Evolutionary conservation across 2,888 invertebrate species (phyloP), one percentile per base, ranked within the genome.

Genomic region (Scrobipalpa atriplicella): DNA sequence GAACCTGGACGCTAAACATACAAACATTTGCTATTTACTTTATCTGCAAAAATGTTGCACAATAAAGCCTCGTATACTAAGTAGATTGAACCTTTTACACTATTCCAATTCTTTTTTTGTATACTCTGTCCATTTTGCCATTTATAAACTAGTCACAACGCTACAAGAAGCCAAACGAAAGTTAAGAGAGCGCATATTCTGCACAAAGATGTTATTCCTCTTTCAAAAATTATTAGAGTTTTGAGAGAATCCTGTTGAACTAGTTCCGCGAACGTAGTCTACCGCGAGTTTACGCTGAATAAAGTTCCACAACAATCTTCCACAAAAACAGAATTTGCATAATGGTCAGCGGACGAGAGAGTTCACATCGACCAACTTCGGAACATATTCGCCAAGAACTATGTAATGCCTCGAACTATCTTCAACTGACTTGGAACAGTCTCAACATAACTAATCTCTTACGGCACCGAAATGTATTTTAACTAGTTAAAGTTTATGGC

Each of bases 1-100:
- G 97, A 97, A 21, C 97, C 97, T 68, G 95, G 93, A 71, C 96
- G 93, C 96, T 97, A 87, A 13, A 56, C n/a, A n/a, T n/a, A 19
- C 19, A 21, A 10, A 56, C 0, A 9, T 10, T 10, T n/a, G n/a
- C n/a, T n/a, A n/a, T n/a, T n/a, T n/a, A n/a, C n/a, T n/a, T n/a
- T n/a, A n/a, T n/a, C n/a, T n/a, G n/a, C n/a, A n/a, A n/a, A n/a
- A n/a, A n/a, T n/a, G n/a, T n/a, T n/a, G n/a, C n/a, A n/a, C n/a
- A n/a, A n/a, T n/a, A n/a, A n/a, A n/a, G n/a, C n/a, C n/a, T n/a
- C n/a, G n/a, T n/a, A n/a, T n/a, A n/a, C n/a, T n/a, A n/a, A n/a
- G n/a, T n/a, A n/a, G n/a, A n/a, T n/a, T n/a, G n/a, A n/a, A n/a
- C n/a, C n/a, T n/a, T n/a, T n/a, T n/a, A n/a, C n/a, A n/a, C n/a